These are phyloP conservation scores for Allygus modestus DNA, from an alignment of 2,888 invertebrate genomes.

Conservation along the genomic window DNA sequence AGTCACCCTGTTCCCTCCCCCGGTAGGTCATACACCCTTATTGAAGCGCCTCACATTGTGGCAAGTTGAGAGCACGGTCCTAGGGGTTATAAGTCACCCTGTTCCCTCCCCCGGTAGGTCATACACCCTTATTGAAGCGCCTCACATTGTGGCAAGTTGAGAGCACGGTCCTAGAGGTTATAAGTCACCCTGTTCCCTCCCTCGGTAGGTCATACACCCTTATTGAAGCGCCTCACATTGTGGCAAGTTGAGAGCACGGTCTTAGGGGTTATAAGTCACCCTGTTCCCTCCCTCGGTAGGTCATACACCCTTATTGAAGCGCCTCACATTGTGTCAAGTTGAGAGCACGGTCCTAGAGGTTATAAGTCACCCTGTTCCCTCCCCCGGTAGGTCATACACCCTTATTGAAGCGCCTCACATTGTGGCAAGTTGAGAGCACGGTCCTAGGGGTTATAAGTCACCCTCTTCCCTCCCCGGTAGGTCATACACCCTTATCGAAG, in stretches of 20 bases:
- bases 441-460: too few species aligned
- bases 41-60: slow-evolving; percentile 9
- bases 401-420: slow-evolving; percentile 14
- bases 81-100: neutral
- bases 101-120: too few species aligned
- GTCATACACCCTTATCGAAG: too few species aligned
- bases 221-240: slow-evolving; percentile 14
- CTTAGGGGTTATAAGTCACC: neutral
- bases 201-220: neutral
- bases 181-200: too few species aligned
- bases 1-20: too few species aligned
- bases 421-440: neutral
- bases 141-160: neutral
- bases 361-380: too few species aligned
- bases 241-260: neutral
- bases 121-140: slow-evolving; percentile 2
- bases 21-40: neutral
- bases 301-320: neutral
- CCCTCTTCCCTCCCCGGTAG: too few species aligned
- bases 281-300: too few species aligned
- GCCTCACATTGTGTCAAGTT: neutral
- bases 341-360: neutral
- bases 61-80: neutral
- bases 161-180: neutral
- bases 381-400: neutral